These are phyloP conservation scores for Leptopilina clavipes DNA, from an alignment of 1,140 invertebrate species.

Conservation along the genomic window DNA sequence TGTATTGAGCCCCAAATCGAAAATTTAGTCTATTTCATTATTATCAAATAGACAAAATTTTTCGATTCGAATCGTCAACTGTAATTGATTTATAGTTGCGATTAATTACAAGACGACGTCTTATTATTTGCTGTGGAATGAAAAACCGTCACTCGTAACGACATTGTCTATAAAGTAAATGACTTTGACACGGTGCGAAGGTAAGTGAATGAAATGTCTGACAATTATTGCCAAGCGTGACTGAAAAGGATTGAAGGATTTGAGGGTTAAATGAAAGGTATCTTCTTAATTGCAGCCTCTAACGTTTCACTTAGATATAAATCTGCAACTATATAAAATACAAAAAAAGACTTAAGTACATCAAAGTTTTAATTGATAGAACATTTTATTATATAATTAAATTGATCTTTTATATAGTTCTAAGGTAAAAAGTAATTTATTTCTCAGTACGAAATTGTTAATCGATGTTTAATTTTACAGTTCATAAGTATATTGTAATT, in stretches of 20 bases:
- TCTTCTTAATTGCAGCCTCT: not conserved
- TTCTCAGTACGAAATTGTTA: not conserved
- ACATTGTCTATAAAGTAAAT: not conserved
- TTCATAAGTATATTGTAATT: not conserved
- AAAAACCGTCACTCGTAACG: not conserved
- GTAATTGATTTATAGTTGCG: no score
- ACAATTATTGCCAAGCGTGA: slow-evolving; percentile 14
- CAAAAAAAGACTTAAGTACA: not conserved
- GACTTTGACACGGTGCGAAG: not conserved
- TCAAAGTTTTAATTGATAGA: not conserved
- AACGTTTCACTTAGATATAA: not conserved
- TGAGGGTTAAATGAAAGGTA: slow-evolving; percentile 1
- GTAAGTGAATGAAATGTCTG: slow-evolving; percentile 10
- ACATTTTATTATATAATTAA: not conserved
- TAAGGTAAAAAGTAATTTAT: not conserved
- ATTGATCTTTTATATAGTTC: not conserved
- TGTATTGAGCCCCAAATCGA: no score
- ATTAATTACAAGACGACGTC: not conserved
- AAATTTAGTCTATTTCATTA: no score
- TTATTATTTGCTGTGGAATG: not conserved
- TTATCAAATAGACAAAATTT: no score
- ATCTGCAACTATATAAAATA: not conserved
- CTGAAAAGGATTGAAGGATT: not conserved
- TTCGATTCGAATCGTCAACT: not conserved
- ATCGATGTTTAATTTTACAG: not conserved